Percentiles rank a stretch among this genome's conserved stretches.
These are phyloP conservation scores for Pogonophryne albipinna DNA, from an alignment of 2,797 vertebrate genomes.

Conservation along the genomic window DNA sequence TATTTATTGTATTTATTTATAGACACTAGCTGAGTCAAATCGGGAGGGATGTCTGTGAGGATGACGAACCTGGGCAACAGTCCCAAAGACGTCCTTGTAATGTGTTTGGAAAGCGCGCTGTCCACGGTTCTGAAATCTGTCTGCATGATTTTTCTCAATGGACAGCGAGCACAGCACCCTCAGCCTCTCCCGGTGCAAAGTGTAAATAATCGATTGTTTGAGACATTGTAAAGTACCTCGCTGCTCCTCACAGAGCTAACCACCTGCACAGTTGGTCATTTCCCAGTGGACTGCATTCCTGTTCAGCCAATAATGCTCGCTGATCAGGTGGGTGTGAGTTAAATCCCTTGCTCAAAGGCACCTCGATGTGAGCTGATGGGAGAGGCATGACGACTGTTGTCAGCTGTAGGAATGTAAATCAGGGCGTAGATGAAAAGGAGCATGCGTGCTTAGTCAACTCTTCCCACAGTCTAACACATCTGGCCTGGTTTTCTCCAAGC, in stretches of 20 bases:
- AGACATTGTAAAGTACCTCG: neutral
- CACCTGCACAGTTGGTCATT: neutral
- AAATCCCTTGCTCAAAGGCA: conserved; percentile 61
- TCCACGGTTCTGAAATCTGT: conserved; percentile 86
- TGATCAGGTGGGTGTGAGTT: conserved; percentile 10
- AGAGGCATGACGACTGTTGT: conserved; percentile 1
- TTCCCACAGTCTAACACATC: conserved; percentile 33
- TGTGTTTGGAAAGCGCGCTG: conserved; percentile 75
- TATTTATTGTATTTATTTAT: too few relatives aligned
- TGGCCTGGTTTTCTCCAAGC: conserved; percentile 34
- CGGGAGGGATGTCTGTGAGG: conserved; percentile 16
- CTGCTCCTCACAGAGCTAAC: neutral
- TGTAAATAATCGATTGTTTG: too few relatives aligned
- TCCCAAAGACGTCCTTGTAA: conserved; percentile 52
- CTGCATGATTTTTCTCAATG: conserved; percentile 51
- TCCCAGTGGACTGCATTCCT: conserved; percentile 1
- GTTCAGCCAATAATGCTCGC: neutral
- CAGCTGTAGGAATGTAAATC: conserved; percentile 37
- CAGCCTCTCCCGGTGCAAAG: neutral
- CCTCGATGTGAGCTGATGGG: neutral
- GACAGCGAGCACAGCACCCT: conserved; percentile 2
- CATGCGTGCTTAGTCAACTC: conserved; percentile 55
- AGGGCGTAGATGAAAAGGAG: conserved; percentile 57
- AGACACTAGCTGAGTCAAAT: conserved; percentile 23
- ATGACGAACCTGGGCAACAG: conserved; percentile 29